Conservation (phyloP, 2,113 vertebrate genomes). For the Hipposideros armiger region DNA sequence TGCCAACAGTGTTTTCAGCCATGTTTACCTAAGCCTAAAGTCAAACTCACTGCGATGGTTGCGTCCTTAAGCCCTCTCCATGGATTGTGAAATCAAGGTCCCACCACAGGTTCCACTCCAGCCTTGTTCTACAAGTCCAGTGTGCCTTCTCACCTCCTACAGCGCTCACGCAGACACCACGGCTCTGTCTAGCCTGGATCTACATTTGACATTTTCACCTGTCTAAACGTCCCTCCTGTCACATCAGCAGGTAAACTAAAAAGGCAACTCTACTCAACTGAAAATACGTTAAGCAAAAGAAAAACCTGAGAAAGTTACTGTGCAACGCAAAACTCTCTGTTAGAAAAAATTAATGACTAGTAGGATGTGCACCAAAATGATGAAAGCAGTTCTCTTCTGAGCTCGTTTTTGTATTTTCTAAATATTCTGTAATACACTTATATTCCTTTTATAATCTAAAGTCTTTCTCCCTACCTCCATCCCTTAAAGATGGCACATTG, state of each 20-base stretch:
- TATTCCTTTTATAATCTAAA: neutral
- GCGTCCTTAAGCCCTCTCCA: neutral
- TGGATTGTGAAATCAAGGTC: neutral
- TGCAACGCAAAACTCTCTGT: neutral
- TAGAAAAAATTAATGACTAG: neutral
- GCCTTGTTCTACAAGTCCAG: neutral
- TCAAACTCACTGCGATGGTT: neutral
- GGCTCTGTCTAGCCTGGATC: neutral
- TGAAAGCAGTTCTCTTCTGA: conserved; percentile 1
- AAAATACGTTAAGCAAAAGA: neutral
- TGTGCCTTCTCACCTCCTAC: neutral
- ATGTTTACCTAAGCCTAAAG: neutral
- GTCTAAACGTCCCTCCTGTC: neutral
- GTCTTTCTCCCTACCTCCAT: neutral
- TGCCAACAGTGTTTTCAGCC: neutral
- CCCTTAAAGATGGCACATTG: neutral
- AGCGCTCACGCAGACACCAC: neutral
- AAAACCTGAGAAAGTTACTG: neutral
- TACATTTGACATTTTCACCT: neutral
- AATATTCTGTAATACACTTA: neutral
- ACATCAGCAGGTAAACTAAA: neutral
- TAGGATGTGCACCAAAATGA: neutral
- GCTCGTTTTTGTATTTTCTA: neutral
- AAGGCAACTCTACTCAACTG: neutral
- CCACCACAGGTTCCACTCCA: neutral